phyloP scores from a whole-genome alignment of 1,140 invertebrate genomes.

The Conopomorpha cramerella region DNA sequence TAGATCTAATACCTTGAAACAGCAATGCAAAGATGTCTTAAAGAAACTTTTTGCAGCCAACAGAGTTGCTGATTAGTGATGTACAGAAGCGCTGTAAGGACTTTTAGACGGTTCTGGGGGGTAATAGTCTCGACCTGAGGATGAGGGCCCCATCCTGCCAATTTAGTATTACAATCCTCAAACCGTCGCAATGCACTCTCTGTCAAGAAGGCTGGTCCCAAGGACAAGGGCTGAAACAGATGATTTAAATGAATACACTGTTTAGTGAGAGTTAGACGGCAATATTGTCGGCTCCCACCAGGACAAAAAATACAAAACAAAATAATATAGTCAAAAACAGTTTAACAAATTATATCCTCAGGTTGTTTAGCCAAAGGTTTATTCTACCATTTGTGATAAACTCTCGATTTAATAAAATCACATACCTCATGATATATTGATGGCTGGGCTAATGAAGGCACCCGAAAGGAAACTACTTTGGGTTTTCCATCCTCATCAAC shows the following conservation, averaged over 20 bases:
- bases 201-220: slow-evolving; percentile 75
- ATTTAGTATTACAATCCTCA: slow-evolving; percentile 84
- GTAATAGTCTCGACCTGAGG: slow-evolving; percentile 84
- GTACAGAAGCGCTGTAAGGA: slow-evolving; percentile 84
- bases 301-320: too few species aligned
- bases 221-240: slow-evolving; percentile 66
- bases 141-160: slow-evolving; percentile 85
- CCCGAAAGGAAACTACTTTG: slow-evolving; percentile 80
- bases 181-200: slow-evolving; percentile 79
- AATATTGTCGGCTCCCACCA: too few species aligned
- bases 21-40: slow-evolving; percentile 83
- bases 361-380: too few species aligned
- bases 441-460: slow-evolving; percentile 85
- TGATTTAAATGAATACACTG: too few species aligned
- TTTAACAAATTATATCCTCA: too few species aligned
- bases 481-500: slow-evolving; percentile 74
- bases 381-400: too few species aligned
- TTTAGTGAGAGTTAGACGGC: too few species aligned
- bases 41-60: slow-evolving; percentile 73
- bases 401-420: too few species aligned
- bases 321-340: too few species aligned
- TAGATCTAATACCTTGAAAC: slow-evolving; percentile 70
- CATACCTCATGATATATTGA: slow-evolving; percentile 91
- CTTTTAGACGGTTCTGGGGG: slow-evolving; percentile 82
- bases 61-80: slow-evolving; percentile 85